A percentile compares a stretch with the other conserved stretches of the same genome.
Evolutionary conservation across 2,113 vertebrate genomes (phyloP).

Genomic region (Thalassoma bifasciatum): DNA sequence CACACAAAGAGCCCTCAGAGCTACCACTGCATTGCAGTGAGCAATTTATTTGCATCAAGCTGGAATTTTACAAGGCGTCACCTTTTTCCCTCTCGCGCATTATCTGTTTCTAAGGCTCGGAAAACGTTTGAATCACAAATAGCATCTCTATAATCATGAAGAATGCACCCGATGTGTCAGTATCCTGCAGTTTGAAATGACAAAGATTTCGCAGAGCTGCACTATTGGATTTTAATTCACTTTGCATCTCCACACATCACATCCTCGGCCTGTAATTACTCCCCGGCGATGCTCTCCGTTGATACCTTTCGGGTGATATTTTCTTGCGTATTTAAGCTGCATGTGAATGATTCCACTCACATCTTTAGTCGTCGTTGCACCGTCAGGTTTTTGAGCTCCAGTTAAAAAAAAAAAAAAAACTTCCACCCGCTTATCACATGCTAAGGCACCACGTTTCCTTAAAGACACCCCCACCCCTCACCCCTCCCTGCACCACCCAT

Average conservation of each 20-base stretch:
- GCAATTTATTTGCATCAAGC: too few relatives aligned
- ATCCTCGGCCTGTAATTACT: neutral
- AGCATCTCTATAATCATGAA: neutral
- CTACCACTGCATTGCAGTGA: too few relatives aligned
- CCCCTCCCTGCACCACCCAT: neutral
- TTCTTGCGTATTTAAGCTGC: too few relatives aligned
- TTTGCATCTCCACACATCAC: neutral
- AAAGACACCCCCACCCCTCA: slow-evolving; percentile 2
- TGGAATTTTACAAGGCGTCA: too few relatives aligned
- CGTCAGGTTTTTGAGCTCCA: too few relatives aligned
- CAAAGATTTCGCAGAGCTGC: slow-evolving; percentile 21
- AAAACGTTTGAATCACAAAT: neutral
- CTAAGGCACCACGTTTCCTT: slow-evolving; percentile 41
- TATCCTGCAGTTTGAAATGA: slow-evolving; percentile 20
- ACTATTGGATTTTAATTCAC: slow-evolving; percentile 19
- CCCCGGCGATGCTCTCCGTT: neutral
- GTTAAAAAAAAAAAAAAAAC: too few relatives aligned
- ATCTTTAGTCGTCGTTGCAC: too few relatives aligned
- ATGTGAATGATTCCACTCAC: too few relatives aligned
- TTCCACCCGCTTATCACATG: slow-evolving; percentile 57
- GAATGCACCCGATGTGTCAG: neutral
- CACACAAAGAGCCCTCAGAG: too few relatives aligned
- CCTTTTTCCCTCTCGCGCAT: too few relatives aligned
- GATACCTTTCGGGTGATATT: neutral
- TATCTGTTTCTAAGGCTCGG: neutral